phyloP scores from a whole-genome alignment of 2,797 vertebrate species.

The Heliangelus exortis region DNA sequence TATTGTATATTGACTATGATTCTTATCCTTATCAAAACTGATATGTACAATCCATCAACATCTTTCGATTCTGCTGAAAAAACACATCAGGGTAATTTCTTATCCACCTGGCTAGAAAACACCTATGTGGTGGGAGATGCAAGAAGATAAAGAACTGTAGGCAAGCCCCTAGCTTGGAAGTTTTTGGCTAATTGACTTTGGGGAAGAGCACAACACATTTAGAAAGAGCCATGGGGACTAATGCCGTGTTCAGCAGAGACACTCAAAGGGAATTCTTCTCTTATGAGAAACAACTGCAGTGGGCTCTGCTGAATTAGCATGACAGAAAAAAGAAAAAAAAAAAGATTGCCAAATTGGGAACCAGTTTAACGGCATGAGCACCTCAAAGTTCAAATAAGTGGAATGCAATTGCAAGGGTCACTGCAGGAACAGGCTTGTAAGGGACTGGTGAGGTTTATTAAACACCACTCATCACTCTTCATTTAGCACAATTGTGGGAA shows the following conservation, averaged over 20 bases:
- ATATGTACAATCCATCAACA: neutral
- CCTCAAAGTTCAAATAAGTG: conserved; percentile 32
- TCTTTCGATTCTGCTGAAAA: neutral
- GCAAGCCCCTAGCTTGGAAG: neutral
- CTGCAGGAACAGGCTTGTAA: conserved; percentile 66
- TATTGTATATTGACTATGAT: neutral
- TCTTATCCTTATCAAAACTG: neutral
- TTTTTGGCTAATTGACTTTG: neutral
- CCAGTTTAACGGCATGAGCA: conserved; percentile 35
- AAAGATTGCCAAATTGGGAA: conserved; percentile 22
- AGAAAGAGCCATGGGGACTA: neutral
- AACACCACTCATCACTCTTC: conserved; percentile 49
- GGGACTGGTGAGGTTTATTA: conserved; percentile 44
- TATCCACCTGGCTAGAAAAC: neutral
- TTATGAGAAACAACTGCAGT: neutral
- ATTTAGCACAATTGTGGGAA: conserved; percentile 57
- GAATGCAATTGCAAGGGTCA: conserved; percentile 56
- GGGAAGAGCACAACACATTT: neutral
- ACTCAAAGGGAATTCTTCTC: neutral
- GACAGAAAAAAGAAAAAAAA: neutral
- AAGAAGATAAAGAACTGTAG: neutral
- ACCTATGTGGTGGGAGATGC: neutral
- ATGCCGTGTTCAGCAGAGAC: neutral
- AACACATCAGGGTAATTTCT: neutral
- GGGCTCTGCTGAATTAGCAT: neutral